These are phyloP conservation scores for Melanotaenia trifasciata DNA, from an alignment of 2,797 vertebrate species.

Conservation along the genomic window DNA sequence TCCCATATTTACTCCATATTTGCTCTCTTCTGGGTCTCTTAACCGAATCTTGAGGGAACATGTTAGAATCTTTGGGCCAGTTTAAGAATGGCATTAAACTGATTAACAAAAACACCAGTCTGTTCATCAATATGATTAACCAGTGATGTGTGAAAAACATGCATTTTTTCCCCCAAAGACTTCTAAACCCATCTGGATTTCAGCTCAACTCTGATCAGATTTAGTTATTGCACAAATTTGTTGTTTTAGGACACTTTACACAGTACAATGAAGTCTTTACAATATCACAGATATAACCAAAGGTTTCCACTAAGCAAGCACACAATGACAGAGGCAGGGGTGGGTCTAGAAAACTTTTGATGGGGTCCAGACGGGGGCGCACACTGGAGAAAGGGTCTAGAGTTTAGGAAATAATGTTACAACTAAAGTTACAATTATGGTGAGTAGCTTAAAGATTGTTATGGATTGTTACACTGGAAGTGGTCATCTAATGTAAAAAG, in stretches of 20 bases:
- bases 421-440: no score
- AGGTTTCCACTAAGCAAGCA: background rate
- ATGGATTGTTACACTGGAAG: background rate
- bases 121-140: background rate
- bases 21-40: background rate
- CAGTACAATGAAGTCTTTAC: background rate
- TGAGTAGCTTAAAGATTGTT: no score
- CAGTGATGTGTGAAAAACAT: background rate
- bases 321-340: background rate
- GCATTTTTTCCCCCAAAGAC: background rate
- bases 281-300: background rate
- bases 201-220: background rate
- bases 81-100: no score
- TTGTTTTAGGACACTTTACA: background rate
- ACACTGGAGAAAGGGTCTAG: background rate
- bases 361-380: no score
- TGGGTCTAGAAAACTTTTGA: no score
- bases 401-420: background rate
- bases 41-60: background rate
- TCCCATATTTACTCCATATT: background rate
- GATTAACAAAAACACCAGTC: background rate
- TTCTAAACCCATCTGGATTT: background rate
- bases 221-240: background rate
- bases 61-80: background rate
- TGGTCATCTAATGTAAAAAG: background rate